Evolutionary conservation across 2,888 invertebrate genomes (phyloP), one percentile per base, ranked within the genome.

Genomic region (Brachypalpus laphriformis): DNA sequence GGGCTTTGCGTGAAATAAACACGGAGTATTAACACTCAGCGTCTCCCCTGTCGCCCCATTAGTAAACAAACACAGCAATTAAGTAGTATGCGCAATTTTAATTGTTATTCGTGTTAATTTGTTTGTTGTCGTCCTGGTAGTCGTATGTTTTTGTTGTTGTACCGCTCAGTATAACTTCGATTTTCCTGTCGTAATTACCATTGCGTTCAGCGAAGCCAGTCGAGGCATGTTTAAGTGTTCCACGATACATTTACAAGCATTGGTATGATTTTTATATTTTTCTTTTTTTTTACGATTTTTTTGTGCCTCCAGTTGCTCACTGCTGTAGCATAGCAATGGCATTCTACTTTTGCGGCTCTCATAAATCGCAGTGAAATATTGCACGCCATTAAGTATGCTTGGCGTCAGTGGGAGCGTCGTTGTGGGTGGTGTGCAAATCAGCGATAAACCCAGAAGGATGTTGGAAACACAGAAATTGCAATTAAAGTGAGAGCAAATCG

Each of bases 331-430:
- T 11, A 5, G 25, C n/a, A n/a, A n/a, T 49, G 40, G 80, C 9
- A 49, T 59, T 49, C 25, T 54, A 20, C 63, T 63, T 45, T 31
- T 70, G 56, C 63, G 54, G 63, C 42, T 20, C 70, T 76, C 81
- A 57, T 82, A 81, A 81, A 81, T 81, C 68, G 45, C 31, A 25
- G 56, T 82, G 57, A 82, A 82, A 70, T 82, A 82, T 65, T 70
- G 65, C 42, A 28, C 16, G 49, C 76, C 63, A 76, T 82, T 57
- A 65, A 75, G 70, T 34, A 51, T 70, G 31, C 63, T 9, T 56
- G 42, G 5, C 42, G 28, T 25, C 40, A 22, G 57, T 47, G 34
- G 11, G 31, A 61, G 14, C 11, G 3, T 6, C 8, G 2, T 11
- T 22, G 28, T 37, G 77, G 40, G 56, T 54, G 40, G 31, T 25